Conservation (phyloP, 1,140 invertebrate species). For the Lysiphlebus fabarum region DNA sequence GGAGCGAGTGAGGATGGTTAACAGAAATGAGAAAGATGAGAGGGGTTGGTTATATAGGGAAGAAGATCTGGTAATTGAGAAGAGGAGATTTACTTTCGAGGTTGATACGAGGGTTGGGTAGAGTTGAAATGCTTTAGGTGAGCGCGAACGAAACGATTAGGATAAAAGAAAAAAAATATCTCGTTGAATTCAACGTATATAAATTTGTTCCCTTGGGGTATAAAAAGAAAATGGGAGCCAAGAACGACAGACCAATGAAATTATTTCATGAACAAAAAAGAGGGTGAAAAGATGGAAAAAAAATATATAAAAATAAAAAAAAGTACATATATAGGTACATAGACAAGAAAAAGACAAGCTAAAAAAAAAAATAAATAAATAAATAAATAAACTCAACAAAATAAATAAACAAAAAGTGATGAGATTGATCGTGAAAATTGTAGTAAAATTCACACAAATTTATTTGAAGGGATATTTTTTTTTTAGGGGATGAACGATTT, state of each 20-base stretch:
- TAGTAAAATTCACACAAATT: constrained; percentile 6
- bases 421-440: constrained; percentile 21
- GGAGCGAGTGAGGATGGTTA: constrained; percentile 29
- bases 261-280: constrained; percentile 10
- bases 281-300: constrained; percentile 1
- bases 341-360: background rate
- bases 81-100: constrained; percentile 52
- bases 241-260: constrained; percentile 12
- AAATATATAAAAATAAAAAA: background rate
- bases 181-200: constrained; percentile 4
- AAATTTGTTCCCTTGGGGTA: constrained; percentile 4
- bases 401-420: constrained; percentile 4
- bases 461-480: constrained; percentile 1
- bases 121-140: constrained; percentile 29
- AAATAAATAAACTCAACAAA: background rate
- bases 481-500: constrained; percentile 10
- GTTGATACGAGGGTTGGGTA: constrained; percentile 24
- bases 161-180: constrained; percentile 8
- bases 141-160: constrained; percentile 25
- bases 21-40: constrained; percentile 8
- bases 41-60: constrained; percentile 22
- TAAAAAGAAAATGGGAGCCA: constrained; percentile 3
- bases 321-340: background rate
- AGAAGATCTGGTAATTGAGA: constrained; percentile 49
- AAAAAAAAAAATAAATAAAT: background rate